Evolutionary conservation across 2,797 vertebrate species (phyloP), one percentile per base, ranked within the genome.

Genomic region (Psittacula echo): DNA sequence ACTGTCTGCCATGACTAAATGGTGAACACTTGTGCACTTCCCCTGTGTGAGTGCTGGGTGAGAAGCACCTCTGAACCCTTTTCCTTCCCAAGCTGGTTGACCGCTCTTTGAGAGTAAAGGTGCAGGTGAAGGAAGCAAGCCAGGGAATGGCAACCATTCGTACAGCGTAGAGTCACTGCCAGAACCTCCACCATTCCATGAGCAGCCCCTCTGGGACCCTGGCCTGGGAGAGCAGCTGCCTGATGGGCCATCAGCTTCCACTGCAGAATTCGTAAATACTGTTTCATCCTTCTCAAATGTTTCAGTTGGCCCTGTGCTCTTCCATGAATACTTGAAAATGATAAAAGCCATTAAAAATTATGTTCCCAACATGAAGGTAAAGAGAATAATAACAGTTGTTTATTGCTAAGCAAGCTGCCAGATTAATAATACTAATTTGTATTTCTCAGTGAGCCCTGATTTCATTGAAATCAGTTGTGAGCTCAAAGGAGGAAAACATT

Each of bases 141-240:
- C 26, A 39, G n/a, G 16, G 18, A 14, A 14, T 22, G 13, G 45
- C 15, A 61, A 29, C 29, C 16, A 2, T 7, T 9, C 1, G 2
- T 6, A 4, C 2, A 26, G 12, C 0, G 0, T 7, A 10, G 15
- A 19, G 41, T 61, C 42, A 50, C 15, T 5, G 1, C 21, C 39
- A 70, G 7, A 16, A 56, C 7, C 44, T 45, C 32, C 13, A 12
- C 13, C 3, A 3, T 29, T 27, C 30, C 3, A 0, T 4, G 15
- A 60, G 19, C 6, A 29, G 19, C 45, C 37, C 42, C 3, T 0
- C 2, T 9, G 41, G 45, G 20, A 26, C 9, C 5, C 19, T 47
- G 42, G 17, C 13, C 23, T 17, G 10, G 34, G 18, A 44, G 8
- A 44, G 17, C 41, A 30, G n/a, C 19, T 41, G n/a, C 32, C 26